Conservation (phyloP, 2,888 invertebrate genomes). For the Arrhopalites spinosus region DNA sequence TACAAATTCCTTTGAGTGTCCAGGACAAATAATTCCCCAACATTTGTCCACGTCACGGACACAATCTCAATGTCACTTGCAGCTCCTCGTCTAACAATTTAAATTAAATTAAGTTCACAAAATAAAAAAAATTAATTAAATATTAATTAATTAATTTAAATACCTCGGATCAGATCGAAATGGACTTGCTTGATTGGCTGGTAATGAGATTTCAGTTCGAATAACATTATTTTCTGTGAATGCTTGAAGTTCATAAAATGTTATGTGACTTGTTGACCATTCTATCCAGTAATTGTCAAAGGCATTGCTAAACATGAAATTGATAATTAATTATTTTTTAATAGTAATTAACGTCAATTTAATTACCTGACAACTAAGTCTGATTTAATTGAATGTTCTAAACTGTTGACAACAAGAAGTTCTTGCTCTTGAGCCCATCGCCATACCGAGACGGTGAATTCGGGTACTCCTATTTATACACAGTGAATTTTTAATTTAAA, state of each 20-base stretch:
- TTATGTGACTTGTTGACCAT: slow-evolving; percentile 45
- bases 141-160: too few species aligned
- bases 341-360: too few species aligned
- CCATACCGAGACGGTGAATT: slow-evolving; percentile 47
- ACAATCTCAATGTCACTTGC: slow-evolving; percentile 41
- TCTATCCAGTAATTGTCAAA: slow-evolving; percentile 48
- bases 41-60: slow-evolving; percentile 44
- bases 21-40: slow-evolving; percentile 44
- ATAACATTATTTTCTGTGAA: slow-evolving; percentile 46
- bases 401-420: slow-evolving; percentile 36
- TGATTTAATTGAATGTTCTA: slow-evolving; percentile 40
- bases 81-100: slow-evolving; percentile 38
- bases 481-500: too few species aligned
- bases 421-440: slow-evolving; percentile 47
- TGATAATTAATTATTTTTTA: background rate
- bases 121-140: too few species aligned
- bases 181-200: slow-evolving; percentile 23
- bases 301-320: slow-evolving; percentile 36
- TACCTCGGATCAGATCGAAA: slow-evolving; percentile 39
- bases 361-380: slow-evolving; percentile 44
- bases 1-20: slow-evolving; percentile 42
- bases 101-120: too few species aligned
- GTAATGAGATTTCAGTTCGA: slow-evolving; percentile 45
- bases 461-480: too few species aligned
- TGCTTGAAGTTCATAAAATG: slow-evolving; percentile 48